Base-by-base conservation (phyloP, 1,140 invertebrate genomes). In the Arion vulgaris region DNA sequence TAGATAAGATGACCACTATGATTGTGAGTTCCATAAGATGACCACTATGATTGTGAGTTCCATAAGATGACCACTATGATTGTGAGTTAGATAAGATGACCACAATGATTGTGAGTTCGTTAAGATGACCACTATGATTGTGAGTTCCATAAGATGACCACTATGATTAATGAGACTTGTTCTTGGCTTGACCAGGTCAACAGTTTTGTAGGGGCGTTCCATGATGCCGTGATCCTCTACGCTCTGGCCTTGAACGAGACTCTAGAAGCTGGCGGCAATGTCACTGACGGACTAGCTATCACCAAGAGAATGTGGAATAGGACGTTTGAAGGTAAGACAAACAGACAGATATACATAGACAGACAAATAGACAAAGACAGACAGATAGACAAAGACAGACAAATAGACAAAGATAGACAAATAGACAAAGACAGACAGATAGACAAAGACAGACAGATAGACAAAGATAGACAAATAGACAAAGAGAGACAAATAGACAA, bases 181-280 rank as follows among this genome's bases (percentile, higher is more conserved):
- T n/a, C n/a, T n/a, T n/a, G n/a, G n/a, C n/a, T n/a, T 72, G 26
- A 7, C 5, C 36, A 41, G 71, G 71, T 72, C 11, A 72, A 45
- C 39, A 72, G 71, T 9, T 39, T 39, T 26, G 71, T 72, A 5
- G 71, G 41, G 5, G 71, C 39, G 1, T 41, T 41, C 89, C 98
- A 98, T 90, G 97, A 98, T 87, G 97, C 97, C 0, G 96, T 98
- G 23, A 95, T 97, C 85, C 93, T 98, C 38, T 94, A 98, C 85
- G 97, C 96, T 0, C 96, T 72, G 26, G 71, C 39, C 26, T 41
- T 72, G 36, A 72, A 72, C 38, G 36, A 39, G 41, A 39, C 71
- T 41, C 36, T 72, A 38, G 71, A 72, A 15, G 39, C 36, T n/a
- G 62, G 77, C 0, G 53, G 53, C 0, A 66, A 68, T 15, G 53